Percentiles rank a stretch among this genome's conserved stretches.
Conservation (phyloP, 2,113 vertebrate genomes). For the Hirundichthys speculiger region DNA sequence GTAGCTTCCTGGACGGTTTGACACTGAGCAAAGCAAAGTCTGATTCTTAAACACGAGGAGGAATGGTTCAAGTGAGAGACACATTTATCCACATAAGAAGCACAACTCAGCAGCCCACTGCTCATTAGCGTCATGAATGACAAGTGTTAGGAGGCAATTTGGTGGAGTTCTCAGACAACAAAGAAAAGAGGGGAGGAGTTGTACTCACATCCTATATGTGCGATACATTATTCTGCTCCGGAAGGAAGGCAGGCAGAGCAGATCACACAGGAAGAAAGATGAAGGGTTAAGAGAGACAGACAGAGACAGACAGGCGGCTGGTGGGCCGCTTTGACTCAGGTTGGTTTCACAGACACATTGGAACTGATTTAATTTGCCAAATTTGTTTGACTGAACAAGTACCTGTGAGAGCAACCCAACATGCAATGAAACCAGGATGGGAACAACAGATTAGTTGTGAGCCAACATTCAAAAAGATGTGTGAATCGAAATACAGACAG, state of each 20-base stretch:
- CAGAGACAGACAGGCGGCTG: constrained; percentile 13
- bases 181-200: constrained; percentile 35
- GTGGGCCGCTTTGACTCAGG: not conserved
- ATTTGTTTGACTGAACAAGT: not conserved
- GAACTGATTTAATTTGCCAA: not conserved
- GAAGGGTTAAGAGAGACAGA: constrained; percentile 55
- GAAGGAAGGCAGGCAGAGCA: constrained; percentile 90
- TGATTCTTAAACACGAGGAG: not conserved
- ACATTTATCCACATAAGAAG: not conserved
- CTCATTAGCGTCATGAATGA: constrained; percentile 1
- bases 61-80: not conserved
- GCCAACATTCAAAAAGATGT: not conserved
- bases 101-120: constrained; percentile 17
- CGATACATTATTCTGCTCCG: constrained; percentile 99
- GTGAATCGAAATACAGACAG: not conserved
- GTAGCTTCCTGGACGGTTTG: too few relatives aligned
- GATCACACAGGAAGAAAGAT: constrained; percentile 81
- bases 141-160: constrained; percentile 7
- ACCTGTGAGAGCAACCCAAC: constrained; percentile 45
- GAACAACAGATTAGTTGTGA: constrained; percentile 24
- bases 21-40: too few relatives aligned
- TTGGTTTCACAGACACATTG: constrained; percentile 43
- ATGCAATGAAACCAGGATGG: constrained; percentile 38
- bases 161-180: constrained; percentile 21
- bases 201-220: constrained; percentile 99